A percentile compares a stretch with the other conserved stretches of the same genome.
phyloP scores from a whole-genome alignment of 2,888 invertebrate genomes.

The Eupithecia inturbata region DNA sequence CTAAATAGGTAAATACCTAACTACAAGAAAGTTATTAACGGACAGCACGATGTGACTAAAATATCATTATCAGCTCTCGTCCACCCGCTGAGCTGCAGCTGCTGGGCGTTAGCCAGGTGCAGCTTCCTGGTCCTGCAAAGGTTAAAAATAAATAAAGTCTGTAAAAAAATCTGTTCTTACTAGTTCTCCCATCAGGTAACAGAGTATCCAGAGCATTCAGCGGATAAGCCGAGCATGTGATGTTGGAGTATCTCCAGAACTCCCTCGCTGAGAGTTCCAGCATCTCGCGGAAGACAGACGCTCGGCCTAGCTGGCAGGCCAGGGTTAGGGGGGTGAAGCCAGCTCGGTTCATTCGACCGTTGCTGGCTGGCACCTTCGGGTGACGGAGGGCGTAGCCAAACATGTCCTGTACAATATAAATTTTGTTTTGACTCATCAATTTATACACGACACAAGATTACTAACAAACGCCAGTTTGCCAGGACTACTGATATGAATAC shows the following conservation, averaged over 20 bases:
- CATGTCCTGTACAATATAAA: slow-evolving; percentile 90
- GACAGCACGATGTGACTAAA: not conserved
- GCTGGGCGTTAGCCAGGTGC: not conserved
- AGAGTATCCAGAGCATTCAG: slow-evolving; percentile 98
- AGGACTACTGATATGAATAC: not conserved
- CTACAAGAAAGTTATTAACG: not conserved
- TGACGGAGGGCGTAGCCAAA: slow-evolving; percentile 98
- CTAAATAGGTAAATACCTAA: not conserved
- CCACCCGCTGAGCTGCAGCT: too few species aligned
- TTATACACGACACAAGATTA: not conserved
- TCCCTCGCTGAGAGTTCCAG: slow-evolving; percentile 96
- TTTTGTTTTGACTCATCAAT: not conserved
- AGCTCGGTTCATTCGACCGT: slow-evolving; percentile 93
- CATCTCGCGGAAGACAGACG: slow-evolving; percentile 99
- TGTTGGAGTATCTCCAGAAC: slow-evolving; percentile 99
- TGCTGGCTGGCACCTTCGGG: slow-evolving; percentile 95
- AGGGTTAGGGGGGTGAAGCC: slow-evolving; percentile 98
- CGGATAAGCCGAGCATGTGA: slow-evolving; percentile 99
- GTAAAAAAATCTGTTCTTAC: slow-evolving; percentile 81
- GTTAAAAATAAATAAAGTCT: not conserved
- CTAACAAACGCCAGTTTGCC: not conserved
- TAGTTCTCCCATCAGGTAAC: slow-evolving; percentile 96
- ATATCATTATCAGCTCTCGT: not conserved
- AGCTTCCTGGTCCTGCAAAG: not conserved
- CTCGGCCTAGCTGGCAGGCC: slow-evolving; percentile 97